phyloP scores from a whole-genome alignment of 2,888 invertebrate genomes.

The Allophyes oxyacanthae region DNA sequence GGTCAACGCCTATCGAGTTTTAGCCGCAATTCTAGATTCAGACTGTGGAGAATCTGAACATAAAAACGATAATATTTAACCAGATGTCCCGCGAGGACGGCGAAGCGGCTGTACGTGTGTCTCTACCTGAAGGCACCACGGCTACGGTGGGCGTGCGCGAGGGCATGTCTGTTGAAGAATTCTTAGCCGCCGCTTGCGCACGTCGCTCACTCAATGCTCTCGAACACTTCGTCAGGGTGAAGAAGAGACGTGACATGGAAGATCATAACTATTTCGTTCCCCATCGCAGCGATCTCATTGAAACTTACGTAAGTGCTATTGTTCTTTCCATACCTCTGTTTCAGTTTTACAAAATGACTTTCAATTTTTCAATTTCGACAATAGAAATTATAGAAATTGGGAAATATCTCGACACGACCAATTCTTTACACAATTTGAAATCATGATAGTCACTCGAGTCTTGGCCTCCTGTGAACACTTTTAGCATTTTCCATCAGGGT shows the following conservation, averaged over 20 bases:
- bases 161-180: slow-evolving; percentile 98
- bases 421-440: slow-evolving; percentile 5
- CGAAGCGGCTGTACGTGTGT: slow-evolving; percentile 96
- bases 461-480: neutral
- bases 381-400: no score
- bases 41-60: neutral
- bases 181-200: slow-evolving; percentile 97
- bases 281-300: slow-evolving; percentile 97
- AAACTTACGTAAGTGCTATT: slow-evolving; percentile 95
- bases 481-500: neutral
- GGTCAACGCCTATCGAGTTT: no score
- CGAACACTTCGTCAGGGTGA: slow-evolving; percentile 98
- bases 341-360: neutral
- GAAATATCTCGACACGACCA: neutral
- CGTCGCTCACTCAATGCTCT: slow-evolving; percentile 97
- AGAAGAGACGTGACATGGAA: slow-evolving; percentile 98
- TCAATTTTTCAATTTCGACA: neutral
- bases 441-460: neutral
- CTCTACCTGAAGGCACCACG: slow-evolving; percentile 94
- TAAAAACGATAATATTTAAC: slow-evolving; percentile 4
- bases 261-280: slow-evolving; percentile 99
- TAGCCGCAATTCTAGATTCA: no score
- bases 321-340: neutral
- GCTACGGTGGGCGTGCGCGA: slow-evolving; percentile 96
- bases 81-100: slow-evolving; percentile 96